Conservation (phyloP, 2,113 vertebrate species). For the Anoura caudifer region DNA sequence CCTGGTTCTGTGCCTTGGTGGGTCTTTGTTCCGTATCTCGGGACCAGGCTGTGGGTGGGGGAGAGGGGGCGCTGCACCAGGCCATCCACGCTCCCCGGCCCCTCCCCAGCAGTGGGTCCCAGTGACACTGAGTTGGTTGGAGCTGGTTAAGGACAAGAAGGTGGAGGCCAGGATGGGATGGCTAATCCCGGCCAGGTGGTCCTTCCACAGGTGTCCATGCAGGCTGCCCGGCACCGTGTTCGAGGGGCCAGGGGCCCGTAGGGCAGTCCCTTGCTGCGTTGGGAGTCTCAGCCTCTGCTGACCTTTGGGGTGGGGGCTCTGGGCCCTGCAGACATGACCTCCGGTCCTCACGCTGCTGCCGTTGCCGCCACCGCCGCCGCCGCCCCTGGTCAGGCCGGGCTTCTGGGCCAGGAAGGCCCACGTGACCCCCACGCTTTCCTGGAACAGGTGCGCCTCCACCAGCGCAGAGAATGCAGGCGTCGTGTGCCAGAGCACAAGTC, state of each 20-base stretch:
- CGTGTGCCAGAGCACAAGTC: accelerated
- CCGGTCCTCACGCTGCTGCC: not conserved
- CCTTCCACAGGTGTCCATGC: too few relatives aligned
- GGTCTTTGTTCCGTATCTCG: not conserved
- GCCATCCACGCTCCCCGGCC: accelerated
- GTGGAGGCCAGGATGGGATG: too few relatives aligned
- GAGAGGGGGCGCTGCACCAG: not conserved
- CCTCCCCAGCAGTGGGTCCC: not conserved
- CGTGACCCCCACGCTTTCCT: not conserved
- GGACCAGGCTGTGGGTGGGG: not conserved
- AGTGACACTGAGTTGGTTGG: not conserved
- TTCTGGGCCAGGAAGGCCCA: too few relatives aligned
- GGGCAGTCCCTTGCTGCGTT: accelerated
- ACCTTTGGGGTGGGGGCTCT: too few relatives aligned
- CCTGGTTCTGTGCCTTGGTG: too few relatives aligned
- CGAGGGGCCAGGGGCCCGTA: not conserved
- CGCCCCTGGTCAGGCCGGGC: not conserved
- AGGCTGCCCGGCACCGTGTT: accelerated
- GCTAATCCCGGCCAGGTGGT: not conserved
- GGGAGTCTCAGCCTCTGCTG: not conserved
- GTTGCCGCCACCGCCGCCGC: too few relatives aligned
- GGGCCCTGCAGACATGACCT: not conserved
- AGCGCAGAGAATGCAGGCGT: not conserved
- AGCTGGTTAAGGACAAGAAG: not conserved
- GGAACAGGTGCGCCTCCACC: accelerated